Percentiles rank a stretch among this genome's conserved stretches.
phyloP scores from a whole-genome alignment of 2,113 vertebrate genomes.

The Tychaedon coryphoeus region DNA sequence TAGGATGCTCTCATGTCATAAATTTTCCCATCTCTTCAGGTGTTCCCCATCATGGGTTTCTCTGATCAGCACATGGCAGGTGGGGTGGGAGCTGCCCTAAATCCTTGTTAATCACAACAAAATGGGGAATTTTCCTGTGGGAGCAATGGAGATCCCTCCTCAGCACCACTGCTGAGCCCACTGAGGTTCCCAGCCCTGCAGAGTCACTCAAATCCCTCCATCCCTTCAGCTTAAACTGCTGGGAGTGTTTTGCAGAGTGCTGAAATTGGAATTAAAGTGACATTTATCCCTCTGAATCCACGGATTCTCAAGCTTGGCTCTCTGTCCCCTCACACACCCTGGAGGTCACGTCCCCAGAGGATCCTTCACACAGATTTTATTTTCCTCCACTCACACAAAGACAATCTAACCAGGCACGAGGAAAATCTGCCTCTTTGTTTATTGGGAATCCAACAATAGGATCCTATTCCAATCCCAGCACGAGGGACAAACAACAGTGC shows the following conservation, averaged over 20 bases:
- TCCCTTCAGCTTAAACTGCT: neutral
- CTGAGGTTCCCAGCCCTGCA: neutral
- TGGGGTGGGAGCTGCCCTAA: neutral
- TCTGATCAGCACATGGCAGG: neutral
- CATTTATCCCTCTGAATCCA: neutral
- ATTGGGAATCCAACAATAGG: neutral
- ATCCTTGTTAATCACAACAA: neutral
- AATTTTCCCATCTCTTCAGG: neutral
- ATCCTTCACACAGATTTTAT: neutral
- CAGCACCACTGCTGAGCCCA: neutral
- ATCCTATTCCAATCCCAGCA: neutral
- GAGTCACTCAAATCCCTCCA: fast-evolving
- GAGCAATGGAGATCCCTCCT: neutral
- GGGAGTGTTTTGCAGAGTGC: neutral
- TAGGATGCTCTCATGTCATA: neutral
- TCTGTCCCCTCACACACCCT: neutral
- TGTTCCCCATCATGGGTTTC: neutral
- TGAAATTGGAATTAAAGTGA: neutral
- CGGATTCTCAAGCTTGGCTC: neutral
- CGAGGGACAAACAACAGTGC: neutral
- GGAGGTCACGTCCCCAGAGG: neutral
- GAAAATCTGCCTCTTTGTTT: conserved; percentile 38
- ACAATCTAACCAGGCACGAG: neutral
- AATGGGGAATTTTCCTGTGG: neutral
- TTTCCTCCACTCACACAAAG: neutral